These are phyloP conservation scores for Argentina silus DNA, from an alignment of 2,797 vertebrate species.

Conservation along the genomic window DNA sequence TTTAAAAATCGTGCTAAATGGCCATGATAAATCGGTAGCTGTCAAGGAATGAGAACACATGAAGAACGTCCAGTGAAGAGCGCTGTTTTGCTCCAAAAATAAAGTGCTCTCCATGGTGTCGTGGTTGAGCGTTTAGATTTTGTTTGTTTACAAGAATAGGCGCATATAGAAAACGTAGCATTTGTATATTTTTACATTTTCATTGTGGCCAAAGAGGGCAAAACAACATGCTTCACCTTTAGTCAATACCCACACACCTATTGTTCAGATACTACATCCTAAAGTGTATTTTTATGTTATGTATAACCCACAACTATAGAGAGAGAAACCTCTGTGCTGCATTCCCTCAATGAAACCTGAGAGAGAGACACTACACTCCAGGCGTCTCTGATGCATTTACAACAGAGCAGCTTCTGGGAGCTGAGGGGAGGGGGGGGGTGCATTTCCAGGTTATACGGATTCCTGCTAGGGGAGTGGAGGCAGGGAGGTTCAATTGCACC, in stretches of 20 bases:
- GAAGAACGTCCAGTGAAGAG: too few species aligned
- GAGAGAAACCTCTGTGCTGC: neutral
- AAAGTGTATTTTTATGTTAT: neutral
- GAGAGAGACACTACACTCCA: constrained; percentile 23
- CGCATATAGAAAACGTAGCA: too few species aligned
- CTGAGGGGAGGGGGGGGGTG: constrained; percentile 10
- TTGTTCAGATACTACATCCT: neutral
- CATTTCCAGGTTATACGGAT: constrained; percentile 9
- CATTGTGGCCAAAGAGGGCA: too few species aligned
- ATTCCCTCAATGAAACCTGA: neutral
- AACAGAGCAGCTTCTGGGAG: constrained; percentile 23
- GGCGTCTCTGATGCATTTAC: constrained; percentile 37
- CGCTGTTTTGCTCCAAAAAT: too few species aligned
- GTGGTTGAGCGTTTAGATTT: too few species aligned
- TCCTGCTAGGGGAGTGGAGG: constrained; percentile 2
- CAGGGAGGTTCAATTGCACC: neutral
- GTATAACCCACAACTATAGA: neutral
- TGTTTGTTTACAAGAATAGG: too few species aligned
- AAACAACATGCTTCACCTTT: too few species aligned
- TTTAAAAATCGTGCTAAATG: too few species aligned
- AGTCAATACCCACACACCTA: neutral
- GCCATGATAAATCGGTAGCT: too few species aligned
- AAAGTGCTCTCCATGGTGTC: too few species aligned
- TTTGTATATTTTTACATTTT: too few species aligned
- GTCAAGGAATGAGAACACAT: too few species aligned